These are phyloP conservation scores for Cantharis rufa DNA, from an alignment of 2,888 invertebrate species.

Conservation along the genomic window DNA sequence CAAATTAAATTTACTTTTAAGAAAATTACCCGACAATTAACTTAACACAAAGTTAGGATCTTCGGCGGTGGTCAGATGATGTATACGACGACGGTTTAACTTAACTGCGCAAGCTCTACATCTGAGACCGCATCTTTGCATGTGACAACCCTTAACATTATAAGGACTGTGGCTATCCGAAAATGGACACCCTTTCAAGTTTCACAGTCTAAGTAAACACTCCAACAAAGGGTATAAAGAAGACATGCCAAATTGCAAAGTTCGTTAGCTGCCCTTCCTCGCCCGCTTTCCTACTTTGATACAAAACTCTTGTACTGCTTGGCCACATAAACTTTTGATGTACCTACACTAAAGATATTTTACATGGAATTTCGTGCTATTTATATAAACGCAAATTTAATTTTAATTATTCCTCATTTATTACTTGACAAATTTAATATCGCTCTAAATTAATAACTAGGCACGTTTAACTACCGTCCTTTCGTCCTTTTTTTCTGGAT, in stretches of 20 bases:
- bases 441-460: neutral
- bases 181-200: conserved; percentile 22
- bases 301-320: conserved; percentile 15
- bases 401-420: neutral
- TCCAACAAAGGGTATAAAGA: conserved; percentile 43
- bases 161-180: conserved; percentile 35
- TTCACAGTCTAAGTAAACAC: conserved; percentile 40
- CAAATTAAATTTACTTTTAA: conserved; percentile 40
- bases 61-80: conserved; percentile 42
- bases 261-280: conserved; percentile 36
- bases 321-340: conserved; percentile 17
- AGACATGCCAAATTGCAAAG: conserved; percentile 47
- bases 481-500: too few relatives aligned
- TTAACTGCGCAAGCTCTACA: conserved; percentile 35
- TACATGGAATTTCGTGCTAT: neutral
- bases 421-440: neutral
- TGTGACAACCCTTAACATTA: conserved; percentile 41
- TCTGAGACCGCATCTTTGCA: conserved; percentile 44
- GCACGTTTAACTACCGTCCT: too few relatives aligned
- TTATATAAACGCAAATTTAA: neutral
- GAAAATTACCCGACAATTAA: conserved; percentile 45
- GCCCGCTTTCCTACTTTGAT: conserved; percentile 22
- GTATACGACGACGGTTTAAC: conserved; percentile 33
- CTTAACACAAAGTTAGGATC: conserved; percentile 38
- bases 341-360: neutral